phyloP scores from a whole-genome alignment of 1,140 invertebrate species.

The Ceratina japonica region DNA sequence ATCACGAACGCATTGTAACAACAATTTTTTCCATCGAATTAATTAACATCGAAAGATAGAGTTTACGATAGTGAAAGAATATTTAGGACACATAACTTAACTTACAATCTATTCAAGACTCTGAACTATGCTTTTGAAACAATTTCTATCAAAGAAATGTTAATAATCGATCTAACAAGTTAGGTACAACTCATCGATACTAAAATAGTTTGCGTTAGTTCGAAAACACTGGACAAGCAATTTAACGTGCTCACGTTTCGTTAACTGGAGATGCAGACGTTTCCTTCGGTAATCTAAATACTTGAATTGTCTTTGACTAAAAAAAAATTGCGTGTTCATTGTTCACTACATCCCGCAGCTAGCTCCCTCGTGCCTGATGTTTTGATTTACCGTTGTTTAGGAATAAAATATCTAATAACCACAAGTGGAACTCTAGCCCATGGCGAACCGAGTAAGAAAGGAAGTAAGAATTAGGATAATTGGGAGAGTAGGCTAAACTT shows the following conservation, averaged over 20 bases:
- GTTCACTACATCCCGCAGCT: constrained; percentile 39
- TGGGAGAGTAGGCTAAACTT: constrained; percentile 5
- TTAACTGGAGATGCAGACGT: constrained; percentile 5
- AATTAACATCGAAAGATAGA: neutral
- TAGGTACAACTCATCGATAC: too few relatives aligned
- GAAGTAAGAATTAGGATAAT: neutral
- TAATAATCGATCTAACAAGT: neutral
- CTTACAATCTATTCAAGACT: too few relatives aligned
- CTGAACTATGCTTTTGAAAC: constrained; percentile 55
- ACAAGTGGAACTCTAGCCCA: constrained; percentile 55
- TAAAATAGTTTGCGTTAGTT: neutral
- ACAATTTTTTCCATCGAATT: neutral
- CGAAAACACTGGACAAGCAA: neutral
- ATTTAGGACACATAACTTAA: constrained; percentile 8
- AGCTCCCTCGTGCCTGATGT: constrained; percentile 48
- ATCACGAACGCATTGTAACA: constrained; percentile 24
- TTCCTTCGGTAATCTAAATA: neutral
- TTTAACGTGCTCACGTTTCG: neutral
- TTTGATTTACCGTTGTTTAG: constrained; percentile 8
- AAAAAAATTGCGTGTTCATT: neutral
- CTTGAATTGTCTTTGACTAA: too few relatives aligned
- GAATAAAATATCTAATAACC: constrained; percentile 26
- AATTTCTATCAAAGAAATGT: constrained; percentile 48
- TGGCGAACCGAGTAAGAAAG: neutral
- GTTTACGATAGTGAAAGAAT: neutral